Percentiles rank a stretch among this genome's conserved stretches.
These are phyloP conservation scores for Stictonetta naevosa DNA, from an alignment of 2,113 vertebrate genomes.

Conservation along the genomic window DNA sequence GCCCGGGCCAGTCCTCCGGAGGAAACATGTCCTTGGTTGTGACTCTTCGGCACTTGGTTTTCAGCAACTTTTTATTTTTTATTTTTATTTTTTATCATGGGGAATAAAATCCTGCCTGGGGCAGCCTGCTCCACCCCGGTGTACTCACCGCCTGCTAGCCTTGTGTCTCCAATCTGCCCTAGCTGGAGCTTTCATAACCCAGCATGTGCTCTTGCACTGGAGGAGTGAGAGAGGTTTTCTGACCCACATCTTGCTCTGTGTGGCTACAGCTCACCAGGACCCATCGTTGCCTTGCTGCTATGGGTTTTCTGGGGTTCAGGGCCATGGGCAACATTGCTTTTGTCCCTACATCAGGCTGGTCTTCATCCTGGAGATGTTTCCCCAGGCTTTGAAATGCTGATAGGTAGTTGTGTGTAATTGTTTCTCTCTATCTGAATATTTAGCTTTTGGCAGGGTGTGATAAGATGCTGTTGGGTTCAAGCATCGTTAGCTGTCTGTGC, in stretches of 20 bases:
- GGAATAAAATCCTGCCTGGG: background rate
- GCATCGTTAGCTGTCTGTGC: background rate
- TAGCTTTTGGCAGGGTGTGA: background rate
- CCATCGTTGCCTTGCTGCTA: background rate
- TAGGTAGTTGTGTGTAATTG: rapidly evolving
- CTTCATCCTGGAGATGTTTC: background rate
- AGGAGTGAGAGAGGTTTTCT: background rate
- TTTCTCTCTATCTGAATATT: background rate
- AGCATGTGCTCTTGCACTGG: background rate
- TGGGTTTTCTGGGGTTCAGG: background rate
- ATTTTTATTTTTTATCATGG: background rate
- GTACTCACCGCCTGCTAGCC: background rate
- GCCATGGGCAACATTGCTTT: background rate
- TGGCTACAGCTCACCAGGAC: rapidly evolving
- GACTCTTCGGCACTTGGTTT: background rate
- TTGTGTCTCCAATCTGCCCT: background rate
- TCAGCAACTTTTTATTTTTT: background rate
- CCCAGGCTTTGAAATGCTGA: background rate
- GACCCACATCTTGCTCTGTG: rapidly evolving
- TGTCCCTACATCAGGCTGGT: background rate
- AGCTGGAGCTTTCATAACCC: background rate
- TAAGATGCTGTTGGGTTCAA: background rate
- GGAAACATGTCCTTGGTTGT: background rate
- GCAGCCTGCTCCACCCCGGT: background rate
- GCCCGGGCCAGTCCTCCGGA: background rate